Evolutionary conservation across 2,113 vertebrate genomes (phyloP).

Genomic region (Origma solitaria): DNA sequence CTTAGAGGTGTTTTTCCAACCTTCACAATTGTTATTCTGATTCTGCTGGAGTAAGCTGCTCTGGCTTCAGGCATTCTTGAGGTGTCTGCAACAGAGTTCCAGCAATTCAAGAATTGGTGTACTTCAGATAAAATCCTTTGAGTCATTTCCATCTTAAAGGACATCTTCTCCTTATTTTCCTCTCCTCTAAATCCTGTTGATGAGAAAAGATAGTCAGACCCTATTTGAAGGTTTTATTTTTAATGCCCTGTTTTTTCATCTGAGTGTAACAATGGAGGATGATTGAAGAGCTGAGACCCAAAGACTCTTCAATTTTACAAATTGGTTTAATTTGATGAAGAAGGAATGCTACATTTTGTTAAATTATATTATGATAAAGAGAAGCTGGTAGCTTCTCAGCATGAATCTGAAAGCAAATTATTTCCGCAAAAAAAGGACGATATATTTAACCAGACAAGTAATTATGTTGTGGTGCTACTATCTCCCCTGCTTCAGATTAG

Average conservation of each 20-base stretch:
- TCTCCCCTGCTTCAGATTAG: slow-evolving; percentile 68
- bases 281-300: slow-evolving; percentile 69
- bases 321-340: slow-evolving; percentile 74
- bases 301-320: slow-evolving; percentile 69
- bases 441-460: slow-evolving; percentile 76
- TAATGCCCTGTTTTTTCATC: slow-evolving; percentile 23
- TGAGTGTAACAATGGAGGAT: slow-evolving; percentile 53
- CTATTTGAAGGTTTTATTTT: slow-evolving; percentile 12
- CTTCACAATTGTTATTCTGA: too few relatives aligned
- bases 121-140: background rate
- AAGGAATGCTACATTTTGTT: slow-evolving; percentile 70
- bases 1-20: background rate
- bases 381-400: slow-evolving; percentile 67
- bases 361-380: slow-evolving; percentile 77
- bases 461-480: slow-evolving; percentile 70
- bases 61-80: background rate
- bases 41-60: background rate
- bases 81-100: background rate
- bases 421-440: slow-evolving; percentile 61
- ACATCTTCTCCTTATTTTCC: background rate
- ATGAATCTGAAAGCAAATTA: slow-evolving; percentile 74
- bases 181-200: background rate
- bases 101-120: background rate
- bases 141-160: background rate
- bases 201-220: background rate